phyloP scores from a whole-genome alignment of 2,797 vertebrate genomes.

The Chloroceryle inda region DNA sequence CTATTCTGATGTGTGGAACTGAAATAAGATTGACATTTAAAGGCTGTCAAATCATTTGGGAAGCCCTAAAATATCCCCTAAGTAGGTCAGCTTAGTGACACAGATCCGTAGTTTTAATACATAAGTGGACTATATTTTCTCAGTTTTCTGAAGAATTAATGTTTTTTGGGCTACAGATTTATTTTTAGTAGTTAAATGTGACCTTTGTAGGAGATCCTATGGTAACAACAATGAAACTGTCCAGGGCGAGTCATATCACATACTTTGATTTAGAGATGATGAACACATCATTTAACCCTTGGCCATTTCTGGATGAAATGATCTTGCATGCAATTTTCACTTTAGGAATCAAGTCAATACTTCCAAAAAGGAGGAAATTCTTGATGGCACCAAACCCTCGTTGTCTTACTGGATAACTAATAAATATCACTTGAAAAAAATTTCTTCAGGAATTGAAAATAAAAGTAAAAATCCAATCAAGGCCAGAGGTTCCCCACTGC shows the following conservation, averaged over 20 bases:
- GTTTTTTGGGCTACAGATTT: neutral
- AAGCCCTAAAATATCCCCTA: constrained; percentile 70
- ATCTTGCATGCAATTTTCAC: neutral
- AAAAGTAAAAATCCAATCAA: neutral
- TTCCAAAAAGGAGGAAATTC: neutral
- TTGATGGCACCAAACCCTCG: neutral
- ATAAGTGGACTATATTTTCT: constrained; percentile 49
- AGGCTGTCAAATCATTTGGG: constrained; percentile 54
- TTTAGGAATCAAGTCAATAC: neutral
- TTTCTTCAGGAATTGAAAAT: neutral
- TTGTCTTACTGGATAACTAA: neutral
- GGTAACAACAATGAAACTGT: neutral
- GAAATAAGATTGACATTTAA: constrained; percentile 65
- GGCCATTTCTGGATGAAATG: neutral
- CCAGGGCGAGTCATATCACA: neutral
- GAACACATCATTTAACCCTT: neutral
- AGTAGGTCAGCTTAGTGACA: constrained; percentile 61
- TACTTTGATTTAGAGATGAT: neutral
- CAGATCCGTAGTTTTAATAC: constrained; percentile 48
- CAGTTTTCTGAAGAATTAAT: constrained; percentile 27
- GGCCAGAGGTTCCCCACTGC: neutral
- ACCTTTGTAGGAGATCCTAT: constrained; percentile 46
- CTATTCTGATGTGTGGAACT: neutral
- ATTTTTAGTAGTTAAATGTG: constrained; percentile 65
- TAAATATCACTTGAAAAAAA: neutral